Percentiles rank a stretch among this genome's conserved stretches.
These are phyloP conservation scores for Cynopterus brachyotis DNA, from an alignment of 2,113 vertebrate genomes.

Conservation along the genomic window DNA sequence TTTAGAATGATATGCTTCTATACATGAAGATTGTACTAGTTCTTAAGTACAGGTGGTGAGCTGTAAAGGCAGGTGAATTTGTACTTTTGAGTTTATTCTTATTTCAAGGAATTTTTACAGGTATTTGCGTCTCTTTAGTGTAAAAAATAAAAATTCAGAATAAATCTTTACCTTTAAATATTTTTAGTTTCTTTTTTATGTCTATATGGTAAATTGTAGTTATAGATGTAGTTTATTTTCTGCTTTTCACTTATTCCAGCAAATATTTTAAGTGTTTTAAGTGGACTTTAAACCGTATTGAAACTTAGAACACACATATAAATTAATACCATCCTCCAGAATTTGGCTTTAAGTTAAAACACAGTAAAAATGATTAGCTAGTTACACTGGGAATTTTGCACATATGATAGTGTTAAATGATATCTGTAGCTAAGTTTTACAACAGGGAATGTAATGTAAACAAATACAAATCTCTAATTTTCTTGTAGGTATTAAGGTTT, in stretches of 20 bases:
- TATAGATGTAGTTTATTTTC: not conserved
- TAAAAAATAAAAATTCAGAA: constrained; percentile 34
- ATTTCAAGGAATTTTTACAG: constrained; percentile 71
- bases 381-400: not conserved
- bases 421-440: not conserved
- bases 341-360: constrained; percentile 33
- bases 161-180: constrained; percentile 21
- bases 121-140: not conserved
- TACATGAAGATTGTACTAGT: not conserved
- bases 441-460: not conserved
- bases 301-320: not conserved
- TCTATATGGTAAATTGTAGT: not conserved
- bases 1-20: not conserved
- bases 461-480: not conserved
- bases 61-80: constrained; percentile 6
- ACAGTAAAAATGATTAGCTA: not conserved
- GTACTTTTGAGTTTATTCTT: not conserved
- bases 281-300: not conserved
- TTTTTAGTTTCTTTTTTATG: not conserved
- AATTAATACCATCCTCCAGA: not conserved
- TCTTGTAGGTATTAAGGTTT: not conserved
- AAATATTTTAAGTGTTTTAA: not conserved
- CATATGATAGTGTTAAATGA: not conserved
- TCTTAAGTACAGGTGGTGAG: constrained; percentile 10
- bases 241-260: not conserved